These are phyloP conservation scores for Ochropleura plecta DNA, from an alignment of 2,888 invertebrate species.

Conservation along the genomic window DNA sequence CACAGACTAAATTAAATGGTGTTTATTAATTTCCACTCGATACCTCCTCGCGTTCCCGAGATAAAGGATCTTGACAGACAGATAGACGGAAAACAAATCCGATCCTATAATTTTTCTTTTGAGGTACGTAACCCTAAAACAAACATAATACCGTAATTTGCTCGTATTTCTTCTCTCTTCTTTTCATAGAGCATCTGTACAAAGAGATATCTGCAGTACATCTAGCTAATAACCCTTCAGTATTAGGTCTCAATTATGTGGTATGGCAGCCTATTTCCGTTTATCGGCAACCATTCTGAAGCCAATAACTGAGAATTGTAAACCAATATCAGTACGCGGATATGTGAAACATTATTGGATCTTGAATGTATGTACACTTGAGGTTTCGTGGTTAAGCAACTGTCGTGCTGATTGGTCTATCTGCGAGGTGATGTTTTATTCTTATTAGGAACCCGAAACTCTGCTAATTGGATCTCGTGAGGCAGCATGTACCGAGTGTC, in stretches of 20 bases:
- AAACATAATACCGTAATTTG: slow-evolving; percentile 1
- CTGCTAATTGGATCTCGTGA: not conserved
- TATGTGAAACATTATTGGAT: slow-evolving; percentile 46
- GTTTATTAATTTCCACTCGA: too few species aligned
- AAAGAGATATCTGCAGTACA: slow-evolving; percentile 13
- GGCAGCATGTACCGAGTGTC: too few species aligned
- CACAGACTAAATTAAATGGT: too few species aligned
- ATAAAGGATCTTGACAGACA: too few species aligned
- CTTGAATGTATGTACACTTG: slow-evolving; percentile 28
- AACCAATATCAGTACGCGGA: slow-evolving; percentile 51
- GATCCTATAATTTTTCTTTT: too few species aligned
- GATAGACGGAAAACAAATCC: too few species aligned
- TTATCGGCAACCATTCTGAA: slow-evolving; percentile 49
- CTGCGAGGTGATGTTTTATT: slow-evolving; percentile 4
- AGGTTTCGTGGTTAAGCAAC: slow-evolving; percentile 7
- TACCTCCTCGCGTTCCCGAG: too few species aligned
- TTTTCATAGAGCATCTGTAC: not conserved
- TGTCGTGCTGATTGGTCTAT: slow-evolving; percentile 4
- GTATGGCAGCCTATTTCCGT: slow-evolving; percentile 51
- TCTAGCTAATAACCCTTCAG: slow-evolving; percentile 32
- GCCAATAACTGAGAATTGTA: slow-evolving; percentile 59
- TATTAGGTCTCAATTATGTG: slow-evolving; percentile 61
- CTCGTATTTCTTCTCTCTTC: not conserved
- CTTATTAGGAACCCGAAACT: not conserved
- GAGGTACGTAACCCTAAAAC: not conserved